Evolutionary conservation across 2,113 vertebrate species (phyloP).

Genomic region (Microcebus ravelobensis): DNA sequence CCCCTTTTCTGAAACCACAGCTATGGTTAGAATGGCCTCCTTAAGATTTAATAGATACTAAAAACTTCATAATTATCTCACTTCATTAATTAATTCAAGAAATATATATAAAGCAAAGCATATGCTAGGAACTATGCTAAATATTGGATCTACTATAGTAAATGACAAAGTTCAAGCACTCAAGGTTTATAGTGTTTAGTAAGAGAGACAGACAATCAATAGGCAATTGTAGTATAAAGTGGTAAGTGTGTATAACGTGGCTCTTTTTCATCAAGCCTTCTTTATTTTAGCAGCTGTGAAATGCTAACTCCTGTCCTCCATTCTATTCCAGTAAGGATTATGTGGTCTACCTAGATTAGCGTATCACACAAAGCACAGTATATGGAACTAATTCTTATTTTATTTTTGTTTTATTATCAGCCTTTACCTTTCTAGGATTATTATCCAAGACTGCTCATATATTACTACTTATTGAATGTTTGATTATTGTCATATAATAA

Average conservation of each 20-base stretch:
- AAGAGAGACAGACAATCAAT: not conserved
- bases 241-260: not conserved
- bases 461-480: not conserved
- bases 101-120: not conserved
- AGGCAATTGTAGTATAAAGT: too few species aligned
- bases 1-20: not conserved
- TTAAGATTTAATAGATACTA: not conserved
- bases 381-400: not conserved
- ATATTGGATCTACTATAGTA: not conserved
- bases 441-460: not conserved
- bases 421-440: not conserved
- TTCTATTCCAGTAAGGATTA: not conserved
- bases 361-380: not conserved
- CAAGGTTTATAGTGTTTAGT: not conserved
- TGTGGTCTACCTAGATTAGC: not conserved
- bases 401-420: not conserved
- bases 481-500: too few species aligned
- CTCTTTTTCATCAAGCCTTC: not conserved
- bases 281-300: not conserved
- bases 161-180: not conserved
- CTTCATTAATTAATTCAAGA: slow-evolving; percentile 26
- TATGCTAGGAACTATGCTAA: not conserved
- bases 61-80: not conserved
- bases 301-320: not conserved
- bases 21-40: not conserved